Evolutionary conservation across 2,113 vertebrate species (phyloP), one percentile per base, ranked within the genome.

Genomic region (Podarcis cretensis): DNA sequence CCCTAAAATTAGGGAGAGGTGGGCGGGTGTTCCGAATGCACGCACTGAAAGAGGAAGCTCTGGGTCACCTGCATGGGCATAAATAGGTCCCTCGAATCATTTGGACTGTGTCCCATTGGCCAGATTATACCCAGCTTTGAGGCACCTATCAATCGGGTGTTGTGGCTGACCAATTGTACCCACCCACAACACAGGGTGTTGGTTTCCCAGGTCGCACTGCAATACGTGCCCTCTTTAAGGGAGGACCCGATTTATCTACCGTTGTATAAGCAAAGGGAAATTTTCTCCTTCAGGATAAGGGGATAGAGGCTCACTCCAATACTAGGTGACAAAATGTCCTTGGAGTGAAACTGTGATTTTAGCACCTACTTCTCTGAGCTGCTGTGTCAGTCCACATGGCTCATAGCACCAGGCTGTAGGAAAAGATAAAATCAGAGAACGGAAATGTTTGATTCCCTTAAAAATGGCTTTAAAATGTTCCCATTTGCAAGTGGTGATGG

Each of bases 401-500:
- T 68, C 74, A 86, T 32, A 32, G 63, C 27, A 30, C 57, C 37
- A 32, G 30, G 75, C 63, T 78, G 21, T 35, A 77, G 40, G 76
- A 85, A 87, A 90, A 6, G 23, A 74, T 68, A 81, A 89, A 3
- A 21, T 1, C 2, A 74, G 91, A 89, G n/a, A 30, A 87, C 3
- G 59, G n/a, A 93, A 92, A 57, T 85, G 12, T 71, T 78, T 86
- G 20, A 82, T 89, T 91, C 21, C 66, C 75, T 68, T 86, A 90
- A 68, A 85, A 40, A n/a, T 7, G 84, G 57, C 13, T 90, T 86
- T 82, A 81, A 80, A 91, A 85, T 85, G 6, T 89, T n/a, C 27
- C 37, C 35, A 89, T 37, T 75, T 94, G 12, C 40, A 91, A 92
- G 37, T 91, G 30, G 89, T 68, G 76, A 0, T 1, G 90, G 85